Evolutionary conservation across 2,797 vertebrate genomes (phyloP).

Genomic region (Alosa sapidissima): DNA sequence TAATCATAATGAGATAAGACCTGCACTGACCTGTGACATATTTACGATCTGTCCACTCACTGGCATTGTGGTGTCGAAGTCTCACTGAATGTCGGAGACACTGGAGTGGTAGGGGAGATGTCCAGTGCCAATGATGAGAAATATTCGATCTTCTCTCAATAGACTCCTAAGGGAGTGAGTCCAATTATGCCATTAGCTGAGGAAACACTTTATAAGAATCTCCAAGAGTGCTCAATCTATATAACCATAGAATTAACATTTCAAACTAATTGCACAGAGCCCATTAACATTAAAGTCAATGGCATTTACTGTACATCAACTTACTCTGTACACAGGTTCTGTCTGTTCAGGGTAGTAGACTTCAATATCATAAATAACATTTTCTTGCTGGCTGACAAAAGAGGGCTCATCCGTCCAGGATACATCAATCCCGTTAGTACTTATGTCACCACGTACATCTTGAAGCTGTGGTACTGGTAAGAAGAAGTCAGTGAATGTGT

Average conservation of each 20-base stretch:
- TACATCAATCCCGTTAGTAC: constrained; percentile 40
- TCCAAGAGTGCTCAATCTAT: neutral
- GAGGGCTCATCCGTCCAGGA: constrained; percentile 58
- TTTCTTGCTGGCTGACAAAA: constrained; percentile 31
- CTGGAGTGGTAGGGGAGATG: constrained; percentile 55
- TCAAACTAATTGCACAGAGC: neutral
- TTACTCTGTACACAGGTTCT: constrained; percentile 36
- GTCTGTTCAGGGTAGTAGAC: constrained; percentile 51
- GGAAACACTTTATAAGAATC: neutral
- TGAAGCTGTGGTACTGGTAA: constrained; percentile 45
- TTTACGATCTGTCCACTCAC: constrained; percentile 31
- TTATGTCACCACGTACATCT: neutral
- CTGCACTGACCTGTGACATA: constrained; percentile 49
- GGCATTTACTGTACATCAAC: neutral
- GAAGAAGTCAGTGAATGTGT: neutral
- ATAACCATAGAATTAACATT: neutral
- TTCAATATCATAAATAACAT: constrained; percentile 58
- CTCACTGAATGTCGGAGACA: constrained; percentile 60
- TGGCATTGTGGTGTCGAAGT: constrained; percentile 41
- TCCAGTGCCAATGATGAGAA: constrained; percentile 65
- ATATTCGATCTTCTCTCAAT: constrained; percentile 46
- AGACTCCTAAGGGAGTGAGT: constrained; percentile 55
- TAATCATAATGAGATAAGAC: neutral
- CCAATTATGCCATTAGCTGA: neutral
- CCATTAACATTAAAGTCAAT: neutral